Conservation (phyloP, 2,113 vertebrate genomes). For the Patagioenas fasciata region DNA sequence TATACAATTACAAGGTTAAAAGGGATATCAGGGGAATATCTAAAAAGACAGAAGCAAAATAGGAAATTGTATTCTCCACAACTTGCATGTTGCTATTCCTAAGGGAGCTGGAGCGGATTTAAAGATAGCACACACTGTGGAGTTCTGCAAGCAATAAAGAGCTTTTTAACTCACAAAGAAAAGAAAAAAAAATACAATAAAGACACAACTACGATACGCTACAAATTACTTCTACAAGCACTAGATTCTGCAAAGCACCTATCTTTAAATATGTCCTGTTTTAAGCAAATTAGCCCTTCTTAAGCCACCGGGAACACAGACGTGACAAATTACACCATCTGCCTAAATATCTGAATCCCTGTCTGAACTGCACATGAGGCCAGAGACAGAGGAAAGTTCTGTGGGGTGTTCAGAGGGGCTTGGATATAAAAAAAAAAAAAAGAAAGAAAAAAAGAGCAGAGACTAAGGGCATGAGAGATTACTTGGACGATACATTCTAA, state of each 20-base stretch:
- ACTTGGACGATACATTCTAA: accelerated
- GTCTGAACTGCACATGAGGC: neutral
- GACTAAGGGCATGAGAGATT: neutral
- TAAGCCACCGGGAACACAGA: neutral
- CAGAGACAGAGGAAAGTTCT: neutral
- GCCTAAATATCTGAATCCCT: neutral
- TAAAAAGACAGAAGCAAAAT: neutral
- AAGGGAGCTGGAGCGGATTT: neutral
- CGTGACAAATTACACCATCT: neutral
- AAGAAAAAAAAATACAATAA: neutral
- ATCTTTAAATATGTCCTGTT: neutral
- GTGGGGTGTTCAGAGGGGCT: accelerated
- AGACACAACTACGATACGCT: neutral
- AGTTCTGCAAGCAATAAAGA: neutral
- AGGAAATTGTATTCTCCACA: neutral
- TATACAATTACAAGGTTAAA: neutral
- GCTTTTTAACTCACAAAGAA: neutral
- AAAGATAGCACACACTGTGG: accelerated
- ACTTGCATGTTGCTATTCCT: neutral
- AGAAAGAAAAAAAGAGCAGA: neutral
- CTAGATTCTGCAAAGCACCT: neutral
- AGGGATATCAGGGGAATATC: neutral
- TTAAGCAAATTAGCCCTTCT: neutral
- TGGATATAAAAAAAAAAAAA: neutral
- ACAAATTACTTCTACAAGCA: neutral